Percentiles rank a stretch among this genome's conserved stretches.
Evolutionary conservation across 2,797 vertebrate species (phyloP).

Genomic region (Bovichtus diacanthus): DNA sequence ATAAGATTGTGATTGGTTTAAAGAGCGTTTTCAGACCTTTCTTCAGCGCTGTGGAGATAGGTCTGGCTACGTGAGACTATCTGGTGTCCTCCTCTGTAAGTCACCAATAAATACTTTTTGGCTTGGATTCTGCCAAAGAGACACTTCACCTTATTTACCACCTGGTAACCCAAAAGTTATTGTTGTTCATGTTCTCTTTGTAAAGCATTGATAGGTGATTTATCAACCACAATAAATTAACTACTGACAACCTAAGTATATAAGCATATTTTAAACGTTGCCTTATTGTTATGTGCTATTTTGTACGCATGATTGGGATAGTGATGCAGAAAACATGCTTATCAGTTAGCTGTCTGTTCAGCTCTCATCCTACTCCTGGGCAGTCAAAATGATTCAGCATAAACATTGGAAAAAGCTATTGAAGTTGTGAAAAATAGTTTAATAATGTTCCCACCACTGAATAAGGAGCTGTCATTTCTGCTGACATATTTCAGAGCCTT

Average conservation of each 20-base stretch:
- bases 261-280: not conserved
- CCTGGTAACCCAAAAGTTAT: not conserved
- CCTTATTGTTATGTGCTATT: not conserved
- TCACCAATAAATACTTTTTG: not conserved
- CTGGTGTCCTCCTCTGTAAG: too few relatives aligned
- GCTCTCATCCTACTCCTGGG: slow-evolving; percentile 18
- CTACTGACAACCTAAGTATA: not conserved
- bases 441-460: slow-evolving; percentile 38
- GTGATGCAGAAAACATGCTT: slow-evolving; percentile 14
- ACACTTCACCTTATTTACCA: not conserved
- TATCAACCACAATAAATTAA: not conserved
- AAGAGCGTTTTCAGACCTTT: too few relatives aligned
- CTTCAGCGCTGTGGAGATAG: too few relatives aligned
- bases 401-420: slow-evolving; percentile 36
- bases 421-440: slow-evolving; percentile 44
- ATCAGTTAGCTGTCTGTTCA: slow-evolving; percentile 16
- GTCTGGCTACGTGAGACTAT: too few relatives aligned
- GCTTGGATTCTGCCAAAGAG: not conserved
- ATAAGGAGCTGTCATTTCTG: slow-evolving; percentile 62
- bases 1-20: too few relatives aligned
- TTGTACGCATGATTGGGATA: not conserved
- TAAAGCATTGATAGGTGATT: not conserved
- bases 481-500: slow-evolving; percentile 45
- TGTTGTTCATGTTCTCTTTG: not conserved
- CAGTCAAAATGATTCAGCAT: slow-evolving; percentile 48